Conservation (phyloP, 2,113 vertebrate species). For the Percina caprodes region DNA sequence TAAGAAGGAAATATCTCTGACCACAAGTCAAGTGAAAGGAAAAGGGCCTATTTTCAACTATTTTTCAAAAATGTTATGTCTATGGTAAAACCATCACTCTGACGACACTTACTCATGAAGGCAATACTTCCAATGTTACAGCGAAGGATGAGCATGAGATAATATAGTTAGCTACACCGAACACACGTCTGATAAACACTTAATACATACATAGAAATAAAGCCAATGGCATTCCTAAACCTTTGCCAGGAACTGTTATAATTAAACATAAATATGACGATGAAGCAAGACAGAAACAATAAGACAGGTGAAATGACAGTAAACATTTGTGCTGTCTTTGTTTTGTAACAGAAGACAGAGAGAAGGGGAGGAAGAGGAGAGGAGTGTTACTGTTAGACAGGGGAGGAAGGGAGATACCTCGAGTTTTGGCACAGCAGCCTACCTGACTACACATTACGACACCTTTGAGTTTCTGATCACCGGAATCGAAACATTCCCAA, state of each 20-base stretch:
- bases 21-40: slow-evolving; percentile 22
- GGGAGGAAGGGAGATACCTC: slow-evolving; percentile 69
- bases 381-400: slow-evolving; percentile 73
- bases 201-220: slow-evolving; percentile 36
- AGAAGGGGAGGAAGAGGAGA: slow-evolving; percentile 59
- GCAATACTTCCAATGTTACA: slow-evolving; percentile 42
- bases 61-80: slow-evolving; percentile 13
- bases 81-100: slow-evolving; percentile 45
- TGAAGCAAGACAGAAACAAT: slow-evolving; percentile 56
- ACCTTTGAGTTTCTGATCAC: slow-evolving; percentile 55
- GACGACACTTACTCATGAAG: slow-evolving; percentile 31
- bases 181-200: slow-evolving; percentile 54
- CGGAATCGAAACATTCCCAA: slow-evolving; percentile 26
- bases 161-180: slow-evolving; percentile 44
- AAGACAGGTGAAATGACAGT: slow-evolving; percentile 75
- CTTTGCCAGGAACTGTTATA: slow-evolving; percentile 53
- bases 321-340: slow-evolving; percentile 83
- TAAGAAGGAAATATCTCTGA: slow-evolving; percentile 22
- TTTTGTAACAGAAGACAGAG: slow-evolving; percentile 78
- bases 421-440: slow-evolving; percentile 68
- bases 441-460: slow-evolving; percentile 64
- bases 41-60: slow-evolving; percentile 24
- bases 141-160: slow-evolving; percentile 39
- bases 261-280: slow-evolving; percentile 75
- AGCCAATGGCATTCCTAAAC: slow-evolving; percentile 59